Conservation (phyloP, 2,888 invertebrate genomes). For the Coremacera marginata region DNA sequence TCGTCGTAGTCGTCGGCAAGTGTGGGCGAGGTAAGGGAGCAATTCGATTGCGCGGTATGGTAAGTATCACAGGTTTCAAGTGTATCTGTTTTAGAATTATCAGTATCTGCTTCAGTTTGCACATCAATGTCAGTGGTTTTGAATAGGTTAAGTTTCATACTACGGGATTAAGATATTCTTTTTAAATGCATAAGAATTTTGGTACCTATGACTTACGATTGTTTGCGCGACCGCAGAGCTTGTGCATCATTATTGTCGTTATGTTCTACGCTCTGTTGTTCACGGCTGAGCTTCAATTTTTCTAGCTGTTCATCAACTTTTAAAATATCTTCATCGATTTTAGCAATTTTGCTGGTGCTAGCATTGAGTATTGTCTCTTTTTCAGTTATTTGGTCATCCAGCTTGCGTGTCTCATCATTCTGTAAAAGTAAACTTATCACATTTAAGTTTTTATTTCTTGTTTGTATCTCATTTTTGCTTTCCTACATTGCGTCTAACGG, state of each 20-base stretch:
- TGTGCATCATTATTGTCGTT: conserved; percentile 52
- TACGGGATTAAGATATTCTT: conserved; percentile 61
- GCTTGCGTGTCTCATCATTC: conserved; percentile 79
- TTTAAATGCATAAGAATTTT: not conserved
- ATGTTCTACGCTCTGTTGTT: conserved; percentile 49
- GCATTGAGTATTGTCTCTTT: conserved; percentile 72
- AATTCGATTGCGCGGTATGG: conserved; percentile 79
- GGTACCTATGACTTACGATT: conserved; percentile 46
- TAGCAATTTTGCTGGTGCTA: conserved; percentile 77
- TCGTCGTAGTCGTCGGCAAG: conserved; percentile 60
- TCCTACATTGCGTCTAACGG: conserved; percentile 80
- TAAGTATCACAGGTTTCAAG: conserved; percentile 76
- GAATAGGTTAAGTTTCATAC: conserved; percentile 78
- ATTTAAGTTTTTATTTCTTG: not conserved
- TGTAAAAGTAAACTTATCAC: conserved; percentile 58
- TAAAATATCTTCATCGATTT: conserved; percentile 78
- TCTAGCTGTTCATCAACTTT: conserved; percentile 76
- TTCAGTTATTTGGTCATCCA: conserved; percentile 76
- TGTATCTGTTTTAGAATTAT: conserved; percentile 63
- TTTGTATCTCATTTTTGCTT: not conserved
- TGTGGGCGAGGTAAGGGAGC: conserved; percentile 67
- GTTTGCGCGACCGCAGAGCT: conserved; percentile 55
- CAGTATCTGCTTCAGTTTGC: conserved; percentile 61
- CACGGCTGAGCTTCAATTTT: conserved; percentile 68
- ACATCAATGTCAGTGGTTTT: conserved; percentile 68